Evolutionary conservation across 2,113 vertebrate genomes (phyloP).

Genomic region (Triplophysa siluroides): DNA sequence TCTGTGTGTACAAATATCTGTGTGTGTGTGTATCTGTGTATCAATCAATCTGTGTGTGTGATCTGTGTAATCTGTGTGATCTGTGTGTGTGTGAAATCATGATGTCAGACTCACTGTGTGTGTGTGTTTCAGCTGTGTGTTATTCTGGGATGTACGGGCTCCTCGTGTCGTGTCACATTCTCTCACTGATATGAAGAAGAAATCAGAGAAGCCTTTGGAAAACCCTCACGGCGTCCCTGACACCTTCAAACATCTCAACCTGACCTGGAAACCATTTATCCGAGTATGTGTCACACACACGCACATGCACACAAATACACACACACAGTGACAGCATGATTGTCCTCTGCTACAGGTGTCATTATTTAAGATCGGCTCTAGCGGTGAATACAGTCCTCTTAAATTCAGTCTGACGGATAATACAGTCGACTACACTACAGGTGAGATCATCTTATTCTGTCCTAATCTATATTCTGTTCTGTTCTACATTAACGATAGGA

Average conservation of each 20-base stretch:
- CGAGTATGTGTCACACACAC: constrained; percentile 69
- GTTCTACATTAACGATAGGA: no score
- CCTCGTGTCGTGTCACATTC: constrained; percentile 50
- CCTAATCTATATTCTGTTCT: background rate
- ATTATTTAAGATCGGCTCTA: constrained; percentile 70
- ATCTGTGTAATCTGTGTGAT: no score
- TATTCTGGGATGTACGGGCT: constrained; percentile 87
- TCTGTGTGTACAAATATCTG: no score
- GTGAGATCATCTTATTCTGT: constrained; percentile 12
- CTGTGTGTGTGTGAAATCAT: no score
- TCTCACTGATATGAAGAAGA: constrained; percentile 62
- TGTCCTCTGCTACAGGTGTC: constrained; percentile 71
- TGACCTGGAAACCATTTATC: constrained; percentile 85
- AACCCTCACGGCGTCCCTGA: constrained; percentile 63
- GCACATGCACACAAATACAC: no score
- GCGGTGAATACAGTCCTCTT: constrained; percentile 76
- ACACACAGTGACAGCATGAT: constrained; percentile 5
- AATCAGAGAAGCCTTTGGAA: constrained; percentile 60
- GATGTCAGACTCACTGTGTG: constrained; percentile 17
- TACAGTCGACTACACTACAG: constrained; percentile 48
- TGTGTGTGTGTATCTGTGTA: no score
- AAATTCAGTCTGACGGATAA: constrained; percentile 79
- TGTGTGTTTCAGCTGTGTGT: constrained; percentile 71
- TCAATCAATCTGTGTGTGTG: background rate
- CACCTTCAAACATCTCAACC: constrained; percentile 80